These are phyloP conservation scores for Jordanella pulchra DNA, from an alignment of 2,797 vertebrate genomes.

Conservation along the genomic window DNA sequence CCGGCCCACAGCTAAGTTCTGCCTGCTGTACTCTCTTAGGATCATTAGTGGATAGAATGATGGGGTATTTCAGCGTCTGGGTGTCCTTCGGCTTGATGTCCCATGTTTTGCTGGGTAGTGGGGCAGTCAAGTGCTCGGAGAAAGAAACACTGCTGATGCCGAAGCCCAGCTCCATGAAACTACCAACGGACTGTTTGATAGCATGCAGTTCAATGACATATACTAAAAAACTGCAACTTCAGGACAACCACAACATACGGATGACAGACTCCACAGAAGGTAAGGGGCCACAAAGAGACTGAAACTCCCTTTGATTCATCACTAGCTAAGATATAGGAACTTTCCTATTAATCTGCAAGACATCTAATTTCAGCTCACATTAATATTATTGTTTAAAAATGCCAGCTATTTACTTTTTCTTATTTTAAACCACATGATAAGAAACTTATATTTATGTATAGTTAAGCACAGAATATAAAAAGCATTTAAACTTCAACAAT, in stretches of 20 bases:
- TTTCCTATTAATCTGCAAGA: background rate
- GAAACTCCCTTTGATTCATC: background rate
- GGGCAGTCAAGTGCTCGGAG: conserved; percentile 57
- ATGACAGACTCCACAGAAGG: conserved; percentile 68
- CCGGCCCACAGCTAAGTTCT: conserved; percentile 2
- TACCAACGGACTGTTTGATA: conserved; percentile 67
- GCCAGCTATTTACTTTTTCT: background rate
- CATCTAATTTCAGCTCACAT: background rate
- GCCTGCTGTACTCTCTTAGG: background rate
- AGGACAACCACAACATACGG: conserved; percentile 62
- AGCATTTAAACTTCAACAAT: no score
- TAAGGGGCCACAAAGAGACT: conserved; percentile 44
- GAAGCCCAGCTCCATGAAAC: conserved; percentile 15
- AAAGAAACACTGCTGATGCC: conserved; percentile 50
- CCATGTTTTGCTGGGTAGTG: conserved; percentile 41
- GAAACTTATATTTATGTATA: background rate
- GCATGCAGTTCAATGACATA: conserved; percentile 72
- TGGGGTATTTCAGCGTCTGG: conserved; percentile 41
- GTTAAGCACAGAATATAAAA: no score
- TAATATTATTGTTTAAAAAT: background rate
- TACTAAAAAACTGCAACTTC: conserved; percentile 53
- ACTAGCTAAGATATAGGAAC: background rate
- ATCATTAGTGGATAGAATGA: conserved; percentile 54
- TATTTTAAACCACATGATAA: background rate
- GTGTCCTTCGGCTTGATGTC: conserved; percentile 53